Evolutionary conservation across 1,140 invertebrate species (phyloP), one percentile per base, ranked within the genome.

Genomic region (Drosophila ogumai): DNA sequence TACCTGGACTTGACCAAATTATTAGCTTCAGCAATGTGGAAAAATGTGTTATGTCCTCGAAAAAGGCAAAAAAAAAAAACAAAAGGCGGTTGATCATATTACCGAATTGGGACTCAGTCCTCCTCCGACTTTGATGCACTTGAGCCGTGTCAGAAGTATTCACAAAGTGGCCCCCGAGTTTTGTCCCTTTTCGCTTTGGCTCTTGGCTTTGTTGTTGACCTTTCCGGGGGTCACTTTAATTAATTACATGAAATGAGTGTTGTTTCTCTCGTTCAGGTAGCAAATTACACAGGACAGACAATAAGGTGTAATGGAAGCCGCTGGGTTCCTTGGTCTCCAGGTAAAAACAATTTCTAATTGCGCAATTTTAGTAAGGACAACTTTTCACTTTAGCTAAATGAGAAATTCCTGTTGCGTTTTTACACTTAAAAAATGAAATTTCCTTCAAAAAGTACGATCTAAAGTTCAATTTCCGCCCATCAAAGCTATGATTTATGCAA

Each of bases 11-110:
- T 52, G 41, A 67, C 63, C 31, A 79, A 79, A 73, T 79, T 74
- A 80, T 79, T 79, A 80, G 77, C 69, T 38, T 55, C 79, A 55
- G 59, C 79, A 65, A 65, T 55, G 74, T 63, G 79, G 68, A 78
- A 82, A 69, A 82, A 82, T 74, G 79, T 65, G 64, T 64, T 40
- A 36, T 76, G 58, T 72, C 52, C 55, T 54, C 32, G 22, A 73
- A 41, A 46, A 25, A 34, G 74, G 43, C 32, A 38, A 34, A 32
- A 69, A 25, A 32, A 69, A 25, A 76, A 63, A 36, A 28, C 17
- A 40, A 52, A 43, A 63, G 25, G 25, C 10, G 46, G 13, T 49
- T 49, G 46, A 49, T 49, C 46, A 49, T 28, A 28, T 49, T 49
- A 49, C 46, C 25, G 46, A 13, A 38, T 12, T 10, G 34, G 12